Base-by-base conservation (phyloP, 2,797 vertebrate species). In the Clarias platycephalus region DNA sequence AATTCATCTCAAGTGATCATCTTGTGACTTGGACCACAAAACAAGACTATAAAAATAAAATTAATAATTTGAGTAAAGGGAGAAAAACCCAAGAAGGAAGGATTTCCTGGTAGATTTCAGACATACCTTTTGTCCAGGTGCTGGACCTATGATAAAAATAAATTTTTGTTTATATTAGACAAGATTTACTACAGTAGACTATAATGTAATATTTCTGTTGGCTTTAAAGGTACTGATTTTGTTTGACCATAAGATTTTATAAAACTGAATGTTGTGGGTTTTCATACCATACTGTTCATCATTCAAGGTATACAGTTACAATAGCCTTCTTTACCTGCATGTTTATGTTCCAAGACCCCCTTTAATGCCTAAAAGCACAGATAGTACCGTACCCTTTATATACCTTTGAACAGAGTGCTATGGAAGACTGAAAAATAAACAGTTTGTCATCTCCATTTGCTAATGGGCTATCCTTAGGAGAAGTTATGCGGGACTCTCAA, bases 1-100 rank as follows among this genome's bases (percentile, higher is more conserved):
- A 64, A 78, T 31, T 58, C 60, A 57, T 86, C 58, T 80, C 60
- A 44, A 68, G 10, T 22, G 67, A 70, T 44, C 34, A 70, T 34
- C 28, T 34, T 3, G 20, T 34, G 15, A 7, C 31, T 6, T 31
- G 5, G 9, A 31, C 26, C 28, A 67, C 6, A 67, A 18, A 34
- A 70, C 18, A 10, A 9, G 37, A 70, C 10, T 12, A 40, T 8
- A 70, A 70, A 37, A 22, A 22, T 5, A 9, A 37, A 37, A 68
- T 37, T 22, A 16, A 57, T 24, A 5, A 58, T 83, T 57, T 71
- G 22, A 81, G 58, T 64, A 57, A 80, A 80, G 8, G 9, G 44
- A 2, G 8, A 9, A 44, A 44, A 10, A 44, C 44, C 44, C 28
- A 68, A 22, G 34, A 8, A 37, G 28, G 31, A 37, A 68, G 22